Base-by-base conservation (phyloP, 2,888 invertebrate species). In the Gryllus longicercus region DNA sequence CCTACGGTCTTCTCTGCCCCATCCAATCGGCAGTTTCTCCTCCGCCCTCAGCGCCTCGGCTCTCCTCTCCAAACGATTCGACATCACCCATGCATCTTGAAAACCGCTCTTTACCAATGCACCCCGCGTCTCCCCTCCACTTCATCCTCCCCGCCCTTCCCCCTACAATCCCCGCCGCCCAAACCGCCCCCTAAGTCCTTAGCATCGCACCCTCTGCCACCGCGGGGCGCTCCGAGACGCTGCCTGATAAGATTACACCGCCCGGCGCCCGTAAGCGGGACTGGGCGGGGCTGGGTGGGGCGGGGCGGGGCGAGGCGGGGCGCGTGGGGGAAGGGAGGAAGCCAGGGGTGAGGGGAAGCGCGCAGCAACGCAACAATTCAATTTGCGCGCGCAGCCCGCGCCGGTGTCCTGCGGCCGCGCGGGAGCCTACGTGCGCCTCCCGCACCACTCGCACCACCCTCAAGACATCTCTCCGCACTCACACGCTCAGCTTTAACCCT, bases 341-440 rank as follows among this genome's bases (percentile, higher is more conserved):
- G 5, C 21, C 21, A 21, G 63, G 63, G 3, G 63, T 2, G 63
- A 38, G 63, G 16, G 3, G 63, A 14, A 63, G 63, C 63, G 63
- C 38, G 38, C 8, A 38, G 63, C 63, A 1, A n/a, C 63, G 63
- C 63, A 63, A 63, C 63, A 63, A 63, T 63, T 63, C 63, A 63
- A 63, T 63, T 63, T 63, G 63, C 63, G 63, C 63, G 63, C 63
- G 63, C 63, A 14, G 63, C 63, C n/a, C 63, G 63, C 63, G 63
- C n/a, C 63, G 63, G 11, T 63, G 63, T 63, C 63, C 63, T 63
- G 63, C 63, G 63, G 63, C 63, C 63, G 63, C 8, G 38, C 8
- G 38, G 38, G 38, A 38, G 38, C 38, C 38, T 38, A 38, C 38
- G 38, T 38, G 38, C 5, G 38, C 38, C 38, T 21, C 21, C 21